These are phyloP conservation scores for Lepus europaeus DNA, from an alignment of 2,113 vertebrate species.

Conservation along the genomic window DNA sequence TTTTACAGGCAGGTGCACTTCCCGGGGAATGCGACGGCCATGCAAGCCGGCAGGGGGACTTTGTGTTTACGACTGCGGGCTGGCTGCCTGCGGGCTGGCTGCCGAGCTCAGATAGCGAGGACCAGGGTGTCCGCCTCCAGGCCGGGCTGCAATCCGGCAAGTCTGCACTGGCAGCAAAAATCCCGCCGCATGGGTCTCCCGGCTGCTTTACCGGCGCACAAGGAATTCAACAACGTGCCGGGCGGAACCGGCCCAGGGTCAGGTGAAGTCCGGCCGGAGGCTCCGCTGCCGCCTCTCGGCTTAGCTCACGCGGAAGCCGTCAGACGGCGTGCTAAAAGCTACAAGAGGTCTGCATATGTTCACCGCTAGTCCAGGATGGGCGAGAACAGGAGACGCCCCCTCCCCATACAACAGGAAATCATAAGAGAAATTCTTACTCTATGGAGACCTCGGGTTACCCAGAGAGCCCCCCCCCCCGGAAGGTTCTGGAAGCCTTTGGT, in stretches of 20 bases:
- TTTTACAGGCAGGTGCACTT: constrained; percentile 4
- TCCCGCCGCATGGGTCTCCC: no score
- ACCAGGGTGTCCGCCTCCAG: background rate
- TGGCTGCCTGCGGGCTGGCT: background rate
- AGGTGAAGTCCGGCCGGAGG: no score
- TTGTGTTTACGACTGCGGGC: background rate
- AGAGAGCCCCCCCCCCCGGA: background rate
- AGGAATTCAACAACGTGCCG: no score
- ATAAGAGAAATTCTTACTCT: background rate
- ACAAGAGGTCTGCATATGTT: background rate
- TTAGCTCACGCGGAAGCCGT: background rate
- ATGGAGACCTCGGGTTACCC: background rate
- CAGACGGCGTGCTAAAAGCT: background rate
- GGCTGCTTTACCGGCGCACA: no score
- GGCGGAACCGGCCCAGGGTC: no score
- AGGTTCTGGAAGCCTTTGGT: background rate
- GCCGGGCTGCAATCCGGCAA: background rate
- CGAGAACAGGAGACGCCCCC: background rate
- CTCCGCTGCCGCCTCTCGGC: background rate
- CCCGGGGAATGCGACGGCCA: constrained; percentile 39
- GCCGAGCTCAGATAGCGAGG: background rate
- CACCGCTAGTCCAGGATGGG: background rate
- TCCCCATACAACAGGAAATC: no score
- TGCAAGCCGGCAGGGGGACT: background rate
- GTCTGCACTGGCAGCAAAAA: background rate